Base-by-base conservation (phyloP, 1,140 invertebrate species). In the Argopecten irradians region DNA sequence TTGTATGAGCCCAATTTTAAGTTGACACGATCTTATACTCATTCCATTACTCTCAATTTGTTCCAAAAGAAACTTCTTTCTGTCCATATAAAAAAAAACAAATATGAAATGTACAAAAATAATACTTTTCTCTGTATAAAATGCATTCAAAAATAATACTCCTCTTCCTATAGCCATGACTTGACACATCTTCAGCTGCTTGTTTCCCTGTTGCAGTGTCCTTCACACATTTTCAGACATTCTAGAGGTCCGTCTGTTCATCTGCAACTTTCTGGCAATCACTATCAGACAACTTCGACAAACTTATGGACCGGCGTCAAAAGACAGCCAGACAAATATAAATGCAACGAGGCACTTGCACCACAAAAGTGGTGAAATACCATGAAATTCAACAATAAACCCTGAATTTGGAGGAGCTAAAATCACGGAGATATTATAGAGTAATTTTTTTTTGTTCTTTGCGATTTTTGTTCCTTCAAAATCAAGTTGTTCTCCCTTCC, bases 21-120 rank as follows among this genome's bases (percentile, higher is more conserved):
- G 55, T 71, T 71, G 55, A 71, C 55, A 71, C 28, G 55, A 71
- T 71, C 55, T 71, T 71, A 71, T 71, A 71, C 55, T 71, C 43
- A 46, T 46, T n/a, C 55, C 28, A 19, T 71, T 71, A 71, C 55
- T 28, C 55, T 71, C 55, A 71, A 71, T 71, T 28, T 71, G 55
- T 71, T 71, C 55, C 55, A 71, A 22, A 71, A 83, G 83, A 83
- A 36, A 41, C 36, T 33, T 88, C 39, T 46, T 36, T 83, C 36
- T 83, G 71, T 85, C 83, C 34, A 82, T 39, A 87, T 88, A 89
- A 89, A 90, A 90, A 93, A 91, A 92, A 92, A 93, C 90, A 92
- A 93, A 92, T 92, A 93, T 92, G 91, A 93, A 55, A 93, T 93
- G 93, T 93, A 93, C 92, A 93, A 93, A 93, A 93, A 92, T 93